A percentile compares a stretch with the other conserved stretches of the same genome.
Evolutionary conservation across 2,888 invertebrate species (phyloP).

Genomic region (Elmis aenea): DNA sequence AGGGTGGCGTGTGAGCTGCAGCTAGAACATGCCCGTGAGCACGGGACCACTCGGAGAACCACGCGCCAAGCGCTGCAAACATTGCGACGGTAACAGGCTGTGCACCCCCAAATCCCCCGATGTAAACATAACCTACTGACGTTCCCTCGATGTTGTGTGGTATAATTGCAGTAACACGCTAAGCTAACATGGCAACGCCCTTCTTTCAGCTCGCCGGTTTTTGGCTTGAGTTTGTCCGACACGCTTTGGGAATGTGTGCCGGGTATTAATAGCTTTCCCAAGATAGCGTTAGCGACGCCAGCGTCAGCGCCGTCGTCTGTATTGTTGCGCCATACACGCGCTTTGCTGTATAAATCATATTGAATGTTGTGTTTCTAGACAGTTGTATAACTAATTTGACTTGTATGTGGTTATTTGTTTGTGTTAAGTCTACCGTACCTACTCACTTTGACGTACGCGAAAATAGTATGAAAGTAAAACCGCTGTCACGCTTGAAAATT

Average conservation of each 20-base stretch:
- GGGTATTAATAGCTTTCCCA: slow-evolving; percentile 31
- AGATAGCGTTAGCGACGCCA: slow-evolving; percentile 29
- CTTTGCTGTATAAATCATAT: no score
- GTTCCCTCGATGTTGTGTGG: slow-evolving; percentile 19
- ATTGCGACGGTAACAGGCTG: slow-evolving; percentile 70
- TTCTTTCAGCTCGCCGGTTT: slow-evolving; percentile 16
- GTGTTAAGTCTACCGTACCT: no score
- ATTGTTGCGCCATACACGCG: no score
- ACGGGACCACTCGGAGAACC: slow-evolving; percentile 64
- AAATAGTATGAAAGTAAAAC: no score
- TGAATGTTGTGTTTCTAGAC: no score
- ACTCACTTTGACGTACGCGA: no score
- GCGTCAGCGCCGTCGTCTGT: slow-evolving; percentile 10
- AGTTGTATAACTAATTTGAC: no score
- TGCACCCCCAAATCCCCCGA: slow-evolving; percentile 10
- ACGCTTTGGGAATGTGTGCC: slow-evolving; percentile 31
- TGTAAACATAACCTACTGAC: slow-evolving; percentile 19
- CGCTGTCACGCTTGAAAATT: no score
- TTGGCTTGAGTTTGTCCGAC: slow-evolving; percentile 26
- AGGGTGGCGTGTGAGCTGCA: slow-evolving; percentile 31
- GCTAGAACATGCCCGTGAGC: slow-evolving; percentile 57
- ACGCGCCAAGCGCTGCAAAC: slow-evolving; percentile 88
- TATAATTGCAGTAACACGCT: slow-evolving; percentile 19
- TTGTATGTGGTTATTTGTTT: no score
- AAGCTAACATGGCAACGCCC: slow-evolving; percentile 24